A percentile compares a stretch with the other conserved stretches of the same genome.
Conservation (phyloP, 2,888 invertebrate species). For the Dryomyza anilis region DNA sequence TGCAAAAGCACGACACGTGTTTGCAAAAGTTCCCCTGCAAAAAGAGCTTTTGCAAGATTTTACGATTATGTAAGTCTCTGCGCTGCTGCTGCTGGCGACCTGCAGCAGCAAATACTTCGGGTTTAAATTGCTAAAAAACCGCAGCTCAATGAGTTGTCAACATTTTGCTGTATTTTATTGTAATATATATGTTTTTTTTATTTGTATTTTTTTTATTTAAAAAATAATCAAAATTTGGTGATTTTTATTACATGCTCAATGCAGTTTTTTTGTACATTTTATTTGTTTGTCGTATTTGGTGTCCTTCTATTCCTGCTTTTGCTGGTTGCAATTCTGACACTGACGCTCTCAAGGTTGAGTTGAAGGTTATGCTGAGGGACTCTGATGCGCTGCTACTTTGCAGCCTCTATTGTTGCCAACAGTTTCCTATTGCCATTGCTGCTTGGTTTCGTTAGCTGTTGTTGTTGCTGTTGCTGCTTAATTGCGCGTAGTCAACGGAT, state of each 20-base stretch:
- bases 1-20: conserved; percentile 7
- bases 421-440: too few relatives aligned
- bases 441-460: not conserved
- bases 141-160: too few relatives aligned
- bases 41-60: not conserved
- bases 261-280: not conserved
- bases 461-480: not conserved
- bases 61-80: too few relatives aligned
- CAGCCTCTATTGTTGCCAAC: conserved; percentile 4
- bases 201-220: not conserved
- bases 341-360: conserved; percentile 36
- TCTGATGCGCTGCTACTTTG: not conserved
- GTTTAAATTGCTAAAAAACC: too few relatives aligned
- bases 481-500: too few relatives aligned
- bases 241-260: not conserved
- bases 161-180: too few relatives aligned
- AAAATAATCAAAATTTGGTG: too few relatives aligned
- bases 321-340: conserved; percentile 24
- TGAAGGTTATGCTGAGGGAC: conserved; percentile 32
- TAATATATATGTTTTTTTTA: too few relatives aligned
- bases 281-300: not conserved
- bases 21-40: not conserved
- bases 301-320: not conserved
- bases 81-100: too few relatives aligned
- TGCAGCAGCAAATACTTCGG: too few relatives aligned